Base-by-base conservation (phyloP, 30 jellyfish, hydroid and myxozoan species). In the Chironex yamaguchii region DNA sequence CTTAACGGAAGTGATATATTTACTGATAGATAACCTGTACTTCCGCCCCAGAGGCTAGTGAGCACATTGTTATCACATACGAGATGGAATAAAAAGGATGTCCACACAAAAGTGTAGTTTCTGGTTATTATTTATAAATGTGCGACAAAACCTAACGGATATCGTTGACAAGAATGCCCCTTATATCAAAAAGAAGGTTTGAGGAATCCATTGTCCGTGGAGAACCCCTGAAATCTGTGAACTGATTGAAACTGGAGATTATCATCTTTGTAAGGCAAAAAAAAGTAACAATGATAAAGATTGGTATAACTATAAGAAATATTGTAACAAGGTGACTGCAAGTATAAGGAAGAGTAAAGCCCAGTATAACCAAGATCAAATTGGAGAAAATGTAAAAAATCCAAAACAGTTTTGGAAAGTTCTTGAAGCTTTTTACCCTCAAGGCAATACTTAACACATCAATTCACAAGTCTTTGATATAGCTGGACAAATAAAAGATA, bases 291-390 rank as follows among this genome's bases (percentile, higher is more conserved):
- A 28, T 73, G 76, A 73, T 29, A 49, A 73, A 49, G 86, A 73
- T 71, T 69, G 75, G 85, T 34, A 33, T 71, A 33, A 17, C 76
- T 49, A 73, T 49, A 73, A 49, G 86, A 42, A 73, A 73, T 76
- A 76, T 52, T 79, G 89, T 26, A 76, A 76, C 79, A 76, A 76
- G 89, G 89, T 76, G 66, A 76, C 79, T 51, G 89, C 89, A 51
- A 54, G 78, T 51, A 52, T 76, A 51, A 76, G 79, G 78, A 76
- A 51, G 29, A 73, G 86, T 73, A 49, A 73, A 73, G 86, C 76
- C 86, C 50, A 42, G 76, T 73, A 73, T 29, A 73, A 73, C 76
- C n/a, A 24, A 49, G 52, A 36, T 36, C 52, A 49, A 49, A 73
- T 73, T 33, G 76, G 49, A 71, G 85, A 71, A 71, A 71, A 32